Base-by-base conservation (phyloP, 2,888 invertebrate genomes). In the Epiperipatus broadwayi region DNA sequence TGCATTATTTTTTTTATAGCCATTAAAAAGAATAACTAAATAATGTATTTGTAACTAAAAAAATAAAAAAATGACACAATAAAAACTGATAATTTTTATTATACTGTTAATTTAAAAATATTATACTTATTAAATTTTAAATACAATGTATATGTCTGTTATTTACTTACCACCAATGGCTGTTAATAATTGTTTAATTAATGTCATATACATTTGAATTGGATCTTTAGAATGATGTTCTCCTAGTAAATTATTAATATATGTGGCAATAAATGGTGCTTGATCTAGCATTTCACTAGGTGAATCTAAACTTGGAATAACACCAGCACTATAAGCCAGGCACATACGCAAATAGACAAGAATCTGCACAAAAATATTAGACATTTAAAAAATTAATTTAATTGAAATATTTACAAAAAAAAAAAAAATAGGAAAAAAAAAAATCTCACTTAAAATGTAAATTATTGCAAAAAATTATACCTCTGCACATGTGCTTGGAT, bases 321-420 rank as follows among this genome's bases (percentile, higher is more conserved):
- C 68, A 59, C 69, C 66, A 21, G 72, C 64, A 51, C 64, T 65
- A 53, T 64, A 63, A 52, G 78, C 73, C 33, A 87, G 61, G 49
- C 84, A 84, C 55, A 78, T 66, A 4, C 84, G 69, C 47, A 83
- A 61, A 58, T 83, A 87, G 15, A 75, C 67, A 15, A 85, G 62
- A 37, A 78, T 72, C 77, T 78, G 52, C n/a, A 59, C 55, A 43
- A 45, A 43, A 46, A 41, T 22, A 22, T 30, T 37, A 29, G 25
- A 28, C 10, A n/a, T 22, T 16, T 8, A 8, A 33, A 25, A 14
- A 29, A 19, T 27, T 19, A 30, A 15, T 32, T 25, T 36, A 8
- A 12, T 27, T 15, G 8, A n/a, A n/a, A n/a, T 14, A 7, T 37
- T 37, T 37, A 10, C 15, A 29, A 19, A 16, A 14, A 4, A 10